Evolutionary conservation across 2,888 invertebrate genomes (phyloP).

Genomic region (Chymomyza fuscimana): DNA sequence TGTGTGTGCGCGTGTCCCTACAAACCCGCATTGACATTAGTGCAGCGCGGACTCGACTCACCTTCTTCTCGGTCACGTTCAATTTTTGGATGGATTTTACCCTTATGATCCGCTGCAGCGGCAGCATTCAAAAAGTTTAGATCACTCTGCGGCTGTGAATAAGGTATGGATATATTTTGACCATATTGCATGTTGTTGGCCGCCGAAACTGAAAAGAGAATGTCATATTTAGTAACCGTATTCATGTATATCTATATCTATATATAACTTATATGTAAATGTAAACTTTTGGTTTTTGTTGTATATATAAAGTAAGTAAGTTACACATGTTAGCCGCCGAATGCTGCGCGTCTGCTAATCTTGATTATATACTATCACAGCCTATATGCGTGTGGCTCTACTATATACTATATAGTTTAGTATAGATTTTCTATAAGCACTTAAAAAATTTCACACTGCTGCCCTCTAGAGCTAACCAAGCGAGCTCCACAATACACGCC

Average conservation of each 20-base stretch:
- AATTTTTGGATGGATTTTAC: slow-evolving; percentile 80
- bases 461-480: slow-evolving; percentile 33
- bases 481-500: slow-evolving; percentile 54
- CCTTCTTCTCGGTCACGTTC: slow-evolving; percentile 80
- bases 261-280: background rate
- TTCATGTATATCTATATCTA: no score
- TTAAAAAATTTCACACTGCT: slow-evolving; percentile 43
- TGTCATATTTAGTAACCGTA: slow-evolving; percentile 21
- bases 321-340: slow-evolving; percentile 20
- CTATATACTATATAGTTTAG: background rate
- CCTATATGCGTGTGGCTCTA: background rate
- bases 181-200: slow-evolving; percentile 80
- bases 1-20: background rate
- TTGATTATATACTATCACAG: slow-evolving; percentile 12
- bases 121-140: slow-evolving; percentile 79
- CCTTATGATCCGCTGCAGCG: slow-evolving; percentile 79
- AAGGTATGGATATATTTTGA: slow-evolving; percentile 80
- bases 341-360: background rate
- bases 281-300: slow-evolving; percentile 11
- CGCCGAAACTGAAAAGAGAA: slow-evolving; percentile 73
- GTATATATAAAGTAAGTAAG: slow-evolving; percentile 1
- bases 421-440: slow-evolving; percentile 7
- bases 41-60: slow-evolving; percentile 68
- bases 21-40: background rate
- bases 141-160: slow-evolving; percentile 80